Evolutionary conservation across 2,888 invertebrate genomes (phyloP), one percentile per base, ranked within the genome.

Genomic region (Selenia dentaria): DNA sequence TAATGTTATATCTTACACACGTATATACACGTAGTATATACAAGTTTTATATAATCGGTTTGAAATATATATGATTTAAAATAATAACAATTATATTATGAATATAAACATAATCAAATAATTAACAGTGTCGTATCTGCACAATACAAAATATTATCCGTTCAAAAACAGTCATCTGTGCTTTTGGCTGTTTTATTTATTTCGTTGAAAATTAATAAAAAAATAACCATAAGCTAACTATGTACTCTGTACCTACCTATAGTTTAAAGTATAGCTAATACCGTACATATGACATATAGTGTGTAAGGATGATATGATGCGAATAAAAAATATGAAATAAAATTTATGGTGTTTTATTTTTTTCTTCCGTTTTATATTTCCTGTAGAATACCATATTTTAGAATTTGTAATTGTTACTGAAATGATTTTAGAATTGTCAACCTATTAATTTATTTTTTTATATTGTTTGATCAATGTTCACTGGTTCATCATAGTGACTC

Each of bases 241-340:
- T 54, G 55, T 56, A 62, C 55, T 54, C 48, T 60, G 57, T 59
- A 59, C 60, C 57, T 58, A 59, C 54, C 51, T 55, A 60, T 62
- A 57, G 54, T 47, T 53, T 52, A 51, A 55, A 49, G 53, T 54
- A 54, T 57, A 54, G 52, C 52, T 51, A 52, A 51, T 58, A 58
- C 44, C 47, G 57, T 54, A 62, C 62, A 60, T 62, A 62, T 62
- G 62, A 60, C 51, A 44, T 62, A 52, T 58, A 40, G 41, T 43
- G 31, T 2, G 18, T 48, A 48, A 42, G 41, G 12, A 41, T 61
- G 57, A 63, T 62, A 60, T 57, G 60, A 63, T 57, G 61, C 57
- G 51, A 54, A 59, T 54, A 59, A 56, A 61, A 57, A 54, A 57
- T 51, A 55, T 51, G 40, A 50, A 42, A 43, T 43, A 51, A 55